Evolutionary conservation across 2,888 invertebrate species (phyloP).

Genomic region (Machimus rusticus): DNA sequence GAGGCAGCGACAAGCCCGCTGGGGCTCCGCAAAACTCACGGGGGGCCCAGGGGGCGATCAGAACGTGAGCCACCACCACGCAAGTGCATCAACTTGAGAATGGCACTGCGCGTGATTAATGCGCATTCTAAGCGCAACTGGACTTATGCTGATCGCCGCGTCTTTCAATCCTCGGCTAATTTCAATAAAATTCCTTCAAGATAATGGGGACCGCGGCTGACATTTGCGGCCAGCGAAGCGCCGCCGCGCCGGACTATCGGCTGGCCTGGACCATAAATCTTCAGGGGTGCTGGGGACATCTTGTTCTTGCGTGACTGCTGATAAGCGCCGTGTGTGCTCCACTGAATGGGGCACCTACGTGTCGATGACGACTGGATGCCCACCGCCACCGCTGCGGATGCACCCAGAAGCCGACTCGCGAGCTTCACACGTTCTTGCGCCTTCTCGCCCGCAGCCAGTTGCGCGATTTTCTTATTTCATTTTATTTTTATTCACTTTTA

Average conservation of each 20-base stretch:
- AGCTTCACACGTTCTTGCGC: slow-evolving; percentile 3
- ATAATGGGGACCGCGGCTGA: slow-evolving; percentile 12
- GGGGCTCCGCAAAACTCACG: not conserved
- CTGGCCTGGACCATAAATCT: not conserved
- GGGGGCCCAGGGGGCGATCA: not conserved
- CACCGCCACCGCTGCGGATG: not conserved
- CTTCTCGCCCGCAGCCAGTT: not conserved
- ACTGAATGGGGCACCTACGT: not conserved
- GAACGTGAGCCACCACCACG: not conserved
- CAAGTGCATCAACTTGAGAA: not conserved
- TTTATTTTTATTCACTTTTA: not conserved
- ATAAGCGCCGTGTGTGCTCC: not conserved
- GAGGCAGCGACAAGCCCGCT: not conserved
- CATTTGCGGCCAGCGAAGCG: not conserved
- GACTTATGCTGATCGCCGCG: not conserved
- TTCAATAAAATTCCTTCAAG: slow-evolving; percentile 6
- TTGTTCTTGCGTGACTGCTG: slow-evolving; percentile 4
- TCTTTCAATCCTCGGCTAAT: not conserved
- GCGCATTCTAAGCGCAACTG: not conserved
- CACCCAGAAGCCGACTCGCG: not conserved
- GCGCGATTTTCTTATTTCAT: not conserved
- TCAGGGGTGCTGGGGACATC: not conserved
- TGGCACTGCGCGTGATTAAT: not conserved
- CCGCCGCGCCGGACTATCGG: not conserved
- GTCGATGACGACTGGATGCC: not conserved